phyloP scores from a whole-genome alignment of 2,888 invertebrate species.

The Eupithecia dodoneata region DNA sequence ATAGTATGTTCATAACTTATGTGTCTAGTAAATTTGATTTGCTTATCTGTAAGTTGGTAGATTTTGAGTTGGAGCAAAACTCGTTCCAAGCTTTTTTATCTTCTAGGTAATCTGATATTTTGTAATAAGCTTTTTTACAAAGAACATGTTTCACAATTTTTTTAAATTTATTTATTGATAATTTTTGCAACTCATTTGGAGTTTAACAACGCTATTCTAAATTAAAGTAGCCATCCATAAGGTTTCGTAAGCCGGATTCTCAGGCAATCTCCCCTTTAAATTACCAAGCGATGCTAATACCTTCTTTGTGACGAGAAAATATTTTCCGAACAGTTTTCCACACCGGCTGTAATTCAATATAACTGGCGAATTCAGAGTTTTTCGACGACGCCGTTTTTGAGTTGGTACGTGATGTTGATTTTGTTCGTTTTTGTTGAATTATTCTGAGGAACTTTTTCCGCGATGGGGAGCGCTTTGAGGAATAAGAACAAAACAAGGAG shows the following conservation, averaged over 20 bases:
- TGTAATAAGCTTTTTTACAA: no score
- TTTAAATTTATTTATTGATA: no score
- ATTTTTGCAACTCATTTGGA: no score
- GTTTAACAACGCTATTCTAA: slow-evolving; percentile 2
- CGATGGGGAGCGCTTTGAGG: not conserved
- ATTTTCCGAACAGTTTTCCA: slow-evolving; percentile 83
- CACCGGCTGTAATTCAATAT: slow-evolving; percentile 81
- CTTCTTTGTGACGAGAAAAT: slow-evolving; percentile 81
- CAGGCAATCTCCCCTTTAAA: slow-evolving; percentile 30
- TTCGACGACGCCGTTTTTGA: slow-evolving; percentile 51
- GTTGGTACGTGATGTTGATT: slow-evolving; percentile 35
- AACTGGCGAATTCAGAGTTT: slow-evolving; percentile 46
- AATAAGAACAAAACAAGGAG: not conserved
- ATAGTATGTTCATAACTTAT: no score
- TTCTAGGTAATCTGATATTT: no score
- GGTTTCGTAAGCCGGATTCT: slow-evolving; percentile 6
- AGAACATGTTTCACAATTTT: no score
- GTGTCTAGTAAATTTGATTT: no score
- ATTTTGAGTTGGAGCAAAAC: no score
- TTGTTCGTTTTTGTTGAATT: slow-evolving; percentile 32
- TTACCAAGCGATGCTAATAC: slow-evolving; percentile 60
- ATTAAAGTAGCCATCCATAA: slow-evolving; percentile 1
- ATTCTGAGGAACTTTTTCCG: not conserved
- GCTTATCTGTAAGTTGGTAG: no score
- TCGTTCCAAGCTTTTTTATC: no score